Base-by-base conservation (phyloP, 2,888 invertebrate genomes). In the Tryphoninae sp. region DNA sequence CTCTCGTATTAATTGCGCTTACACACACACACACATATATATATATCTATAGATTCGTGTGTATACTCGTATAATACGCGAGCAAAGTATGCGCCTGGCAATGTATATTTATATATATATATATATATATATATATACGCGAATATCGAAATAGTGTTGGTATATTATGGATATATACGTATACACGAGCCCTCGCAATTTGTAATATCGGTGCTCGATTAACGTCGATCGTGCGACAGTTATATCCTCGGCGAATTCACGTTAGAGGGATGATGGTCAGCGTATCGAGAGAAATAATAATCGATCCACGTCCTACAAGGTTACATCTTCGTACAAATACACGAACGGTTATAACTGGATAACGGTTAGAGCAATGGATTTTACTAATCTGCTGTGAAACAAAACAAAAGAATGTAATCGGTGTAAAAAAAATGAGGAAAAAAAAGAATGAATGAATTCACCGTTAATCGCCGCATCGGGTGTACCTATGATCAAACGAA, bases 1-100 rank as follows among this genome's bases (percentile, higher is more conserved):
- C 78, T 75, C 72, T 76, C 82, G 78, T 82, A 73, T 83, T 85
- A 84, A 83, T 82, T 79, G 80, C 76, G 61, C 81, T 74, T 74
- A 71, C 74, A 75, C 75, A 76, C 62, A 68, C 72, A 64, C 58
- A 67, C 26, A 40, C 33, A 8, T n/a, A 42, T 45, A 76, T 51
- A 64, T 62, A 67, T 42, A 19, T 53, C 8, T 16, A 42, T 61
- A 11, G 23, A 19, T 33, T 51, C 45, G 26, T 51, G 11, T 33
- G 49, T 13, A 51, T 58, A 9, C 45, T 22, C 23, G 74, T 74
- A 55, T 75, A 71, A 75, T 74, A 42, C 53, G 59, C 26, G 79
- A 53, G 16, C 33, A 67, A 67, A 45, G 11, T 13, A 45, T 45
- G 45, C 13, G 45, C 13, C 13, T 45, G 13, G 22, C 26, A n/a